These are phyloP conservation scores for Hypomecis punctinalis DNA, from an alignment of 2,888 invertebrate species.

Conservation along the genomic window DNA sequence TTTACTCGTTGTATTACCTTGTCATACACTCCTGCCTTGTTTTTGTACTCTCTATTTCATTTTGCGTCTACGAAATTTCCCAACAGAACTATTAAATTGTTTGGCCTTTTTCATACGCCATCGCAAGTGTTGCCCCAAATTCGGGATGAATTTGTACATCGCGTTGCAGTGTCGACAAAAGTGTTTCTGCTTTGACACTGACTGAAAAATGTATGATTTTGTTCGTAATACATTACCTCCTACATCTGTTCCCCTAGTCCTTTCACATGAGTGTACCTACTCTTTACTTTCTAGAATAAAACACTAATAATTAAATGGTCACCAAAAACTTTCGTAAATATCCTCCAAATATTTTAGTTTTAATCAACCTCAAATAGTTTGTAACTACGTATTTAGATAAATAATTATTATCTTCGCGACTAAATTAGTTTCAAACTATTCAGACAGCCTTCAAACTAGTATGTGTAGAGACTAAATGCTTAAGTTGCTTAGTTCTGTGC, in stretches of 20 bases:
- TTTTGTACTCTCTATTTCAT: conserved; percentile 50
- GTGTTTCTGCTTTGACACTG: conserved; percentile 13
- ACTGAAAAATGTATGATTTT: not conserved
- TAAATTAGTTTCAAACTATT: conserved; percentile 15
- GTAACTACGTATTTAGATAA: not conserved
- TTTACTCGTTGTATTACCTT: conserved; percentile 49
- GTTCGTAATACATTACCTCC: too few relatives aligned
- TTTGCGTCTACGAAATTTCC: conserved; percentile 49
- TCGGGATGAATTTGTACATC: conserved; percentile 41
- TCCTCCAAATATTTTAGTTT: not conserved
- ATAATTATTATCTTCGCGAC: not conserved
- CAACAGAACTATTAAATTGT: conserved; percentile 53
- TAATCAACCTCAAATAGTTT: not conserved
- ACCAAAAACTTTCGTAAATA: not conserved
- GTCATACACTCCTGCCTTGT: conserved; percentile 43
- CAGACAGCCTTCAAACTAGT: conserved; percentile 17
- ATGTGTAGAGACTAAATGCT: not conserved
- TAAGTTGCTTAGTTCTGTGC: not conserved
- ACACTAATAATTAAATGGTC: too few relatives aligned
- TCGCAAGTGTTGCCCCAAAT: conserved; percentile 42
- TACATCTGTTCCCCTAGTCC: too few relatives aligned
- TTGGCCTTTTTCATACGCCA: conserved; percentile 37
- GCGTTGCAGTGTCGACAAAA: conserved; percentile 18
- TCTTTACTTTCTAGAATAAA: too few relatives aligned
- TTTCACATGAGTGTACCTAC: too few relatives aligned